Base-by-base conservation (phyloP, 1,140 invertebrate genomes). In the Zaprionus nigranus region DNA sequence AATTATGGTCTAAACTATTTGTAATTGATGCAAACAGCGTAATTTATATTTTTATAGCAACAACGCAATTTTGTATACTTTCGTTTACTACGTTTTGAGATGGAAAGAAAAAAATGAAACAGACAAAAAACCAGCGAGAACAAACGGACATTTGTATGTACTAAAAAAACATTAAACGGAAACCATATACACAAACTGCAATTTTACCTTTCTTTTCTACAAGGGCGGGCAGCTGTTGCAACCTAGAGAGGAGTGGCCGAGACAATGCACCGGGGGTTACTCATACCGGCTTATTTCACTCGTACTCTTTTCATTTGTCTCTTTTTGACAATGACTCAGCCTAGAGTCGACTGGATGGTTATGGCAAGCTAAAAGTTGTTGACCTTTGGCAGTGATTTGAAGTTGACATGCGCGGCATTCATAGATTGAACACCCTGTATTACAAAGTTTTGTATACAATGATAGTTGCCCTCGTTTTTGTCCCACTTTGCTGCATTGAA, bases 1-100 rank as follows among this genome's bases (percentile, higher is more conserved):
- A 87, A 79, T 81, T 78, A 77, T 76, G 62, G 64, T 81, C 40
- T 36, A 68, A 51, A 67, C 74, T 62, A 81, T 80, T 80, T 88
- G 72, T 77, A 86, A 85, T 82, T 82, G 46, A 71, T 46, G 40
- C n/a, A 64, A 67, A 68, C 65, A 62, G 40, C 40, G 59, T 65
- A 74, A 88, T 81, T 71, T 81, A 81, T 81, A 81, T 79, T 85
- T 90, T 79, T 73, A 84, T 90, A 88, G 65, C 78, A 84, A 76
- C 74, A 83, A 57, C 34, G 56, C 61, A 63, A 67, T 64, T 63
- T 72, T 85, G 81, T 82, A 82, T 77, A 63, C 63, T 68, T 90
- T 79, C 74, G 64, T 82, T 79, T 71, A 28, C 46, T 71, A 67
- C 46, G 65, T 85, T 71, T 77, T 58, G 5, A 63, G 69, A 43